Evolutionary conservation across 2,797 vertebrate genomes (phyloP), one percentile per base, ranked within the genome.

Genomic region (Petrocephalus schoutedeni): DNA sequence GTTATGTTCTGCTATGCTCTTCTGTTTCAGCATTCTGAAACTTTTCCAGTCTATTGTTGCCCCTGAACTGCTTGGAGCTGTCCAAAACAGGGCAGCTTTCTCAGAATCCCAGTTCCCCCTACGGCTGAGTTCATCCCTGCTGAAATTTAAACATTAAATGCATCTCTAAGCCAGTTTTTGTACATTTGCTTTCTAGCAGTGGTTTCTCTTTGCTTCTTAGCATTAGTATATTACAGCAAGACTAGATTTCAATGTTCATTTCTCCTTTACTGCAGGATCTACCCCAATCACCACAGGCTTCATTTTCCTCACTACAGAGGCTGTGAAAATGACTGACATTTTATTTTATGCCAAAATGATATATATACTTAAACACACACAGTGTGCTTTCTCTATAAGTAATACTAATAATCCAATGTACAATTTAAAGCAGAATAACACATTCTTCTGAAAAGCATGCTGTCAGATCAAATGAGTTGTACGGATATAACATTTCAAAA

Each of bases 331-430:
- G 36, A 8, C 36, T 2, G 0, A 77, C 36, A 45, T 77, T 77
- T 49, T 77, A 45, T 45, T 77, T 77, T 77, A 77, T 77, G 45
- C 71, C 71, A 77, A 77, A 45, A 77, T 19, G 36, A 77, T 45
- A 77, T 49, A 77, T 45, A 45, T n/a, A 77, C 36, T 16, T 71
- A 45, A 45, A 77, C 71, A 77, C 71, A 77, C 71, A 77, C 32
- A 77, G 71, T 77, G 71, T 77, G 71, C 16, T 77, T 41, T 77
- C 71, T 77, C 87, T 89, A 89, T 93, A 93, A 94, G 94, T 93
- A 94, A 95, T 89, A 83, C 80, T 12, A 88, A 87, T 91, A 80
- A 87, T 89, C 36, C 71, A 77, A 77, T 77, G 14, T 36, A 36
- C 64, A 36, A 71, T 89, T 87, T 87, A 77, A 80, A 41, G 32